Evolutionary conservation across 1,140 invertebrate genomes (phyloP).

Genomic region (Microplitis demolitor): DNA sequence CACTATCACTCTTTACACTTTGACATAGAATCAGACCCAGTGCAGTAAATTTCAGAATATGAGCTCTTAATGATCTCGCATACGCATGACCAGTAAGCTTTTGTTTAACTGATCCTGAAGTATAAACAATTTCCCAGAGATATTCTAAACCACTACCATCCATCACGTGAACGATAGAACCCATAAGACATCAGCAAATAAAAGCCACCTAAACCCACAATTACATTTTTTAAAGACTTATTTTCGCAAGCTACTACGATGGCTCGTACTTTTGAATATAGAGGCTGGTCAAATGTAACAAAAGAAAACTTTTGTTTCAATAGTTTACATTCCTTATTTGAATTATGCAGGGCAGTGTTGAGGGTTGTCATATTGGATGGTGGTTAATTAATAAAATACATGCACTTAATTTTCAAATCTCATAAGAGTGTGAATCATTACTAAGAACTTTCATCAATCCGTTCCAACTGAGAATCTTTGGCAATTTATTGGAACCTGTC

Average conservation of each 20-base stretch:
- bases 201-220: constrained; percentile 34
- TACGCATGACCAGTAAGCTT: constrained; percentile 49
- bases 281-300: constrained; percentile 29
- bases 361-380: constrained; percentile 6
- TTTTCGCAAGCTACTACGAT: constrained; percentile 17
- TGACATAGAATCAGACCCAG: not conserved
- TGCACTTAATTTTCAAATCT: constrained; percentile 27
- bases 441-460: constrained; percentile 25
- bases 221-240: constrained; percentile 39
- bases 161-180: constrained; percentile 34
- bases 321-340: not conserved
- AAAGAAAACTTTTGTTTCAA: constrained; percentile 20
- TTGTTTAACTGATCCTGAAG: constrained; percentile 39
- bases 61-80: constrained; percentile 42
- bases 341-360: constrained; percentile 9
- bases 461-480: not conserved
- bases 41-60: constrained; percentile 2
- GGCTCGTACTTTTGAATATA: constrained; percentile 27
- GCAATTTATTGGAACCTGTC: not conserved
- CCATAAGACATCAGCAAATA: constrained; percentile 36
- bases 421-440: too few species aligned
- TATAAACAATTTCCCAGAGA: constrained; percentile 40
- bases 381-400: constrained; percentile 3
- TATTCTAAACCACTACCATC: constrained; percentile 44
- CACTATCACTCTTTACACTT: not conserved